These are phyloP conservation scores for Esox masquinongy DNA, from an alignment of 2,797 vertebrate species.

Conservation along the genomic window DNA sequence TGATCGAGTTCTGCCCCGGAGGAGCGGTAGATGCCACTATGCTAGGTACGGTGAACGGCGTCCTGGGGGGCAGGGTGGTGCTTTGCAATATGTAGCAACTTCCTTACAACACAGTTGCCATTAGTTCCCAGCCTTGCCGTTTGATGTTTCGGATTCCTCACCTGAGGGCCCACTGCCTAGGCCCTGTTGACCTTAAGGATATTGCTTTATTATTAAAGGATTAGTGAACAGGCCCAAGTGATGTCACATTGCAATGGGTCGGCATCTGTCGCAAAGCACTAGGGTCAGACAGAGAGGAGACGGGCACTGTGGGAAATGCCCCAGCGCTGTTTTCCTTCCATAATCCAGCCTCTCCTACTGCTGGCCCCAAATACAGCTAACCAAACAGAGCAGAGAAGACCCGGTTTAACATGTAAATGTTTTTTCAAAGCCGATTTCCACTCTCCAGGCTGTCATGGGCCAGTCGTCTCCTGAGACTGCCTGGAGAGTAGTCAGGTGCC, in stretches of 20 bases:
- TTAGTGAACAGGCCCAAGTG: neutral
- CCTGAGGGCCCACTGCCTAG: neutral
- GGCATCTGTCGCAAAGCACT: neutral
- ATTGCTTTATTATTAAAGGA: neutral
- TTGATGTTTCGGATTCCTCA: neutral
- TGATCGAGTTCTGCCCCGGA: slow-evolving; percentile 97
- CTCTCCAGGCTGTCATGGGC: neutral
- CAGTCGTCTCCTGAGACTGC: neutral
- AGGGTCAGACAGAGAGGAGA: slow-evolving; percentile 18
- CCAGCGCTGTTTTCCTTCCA: slow-evolving; percentile 57
- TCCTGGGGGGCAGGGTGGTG: neutral
- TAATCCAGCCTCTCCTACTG: slow-evolving; percentile 61
- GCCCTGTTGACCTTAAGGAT: too few relatives aligned
- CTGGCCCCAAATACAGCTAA: slow-evolving; percentile 56
- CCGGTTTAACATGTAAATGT: slow-evolving; percentile 27
- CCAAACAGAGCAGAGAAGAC: slow-evolving; percentile 59
- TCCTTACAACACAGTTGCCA: neutral
- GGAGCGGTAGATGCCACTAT: slow-evolving; percentile 95
- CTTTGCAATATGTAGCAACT: neutral
- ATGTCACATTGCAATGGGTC: neutral
- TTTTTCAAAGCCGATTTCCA: slow-evolving; percentile 2
- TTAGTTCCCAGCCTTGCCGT: neutral
- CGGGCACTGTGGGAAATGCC: slow-evolving; percentile 58
- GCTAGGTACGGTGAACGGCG: slow-evolving; percentile 82
- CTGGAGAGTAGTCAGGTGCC: neutral